Evolutionary conservation across 2,797 vertebrate genomes (phyloP), one percentile per base, ranked within the genome.

Genomic region (Heliangelus exortis): DNA sequence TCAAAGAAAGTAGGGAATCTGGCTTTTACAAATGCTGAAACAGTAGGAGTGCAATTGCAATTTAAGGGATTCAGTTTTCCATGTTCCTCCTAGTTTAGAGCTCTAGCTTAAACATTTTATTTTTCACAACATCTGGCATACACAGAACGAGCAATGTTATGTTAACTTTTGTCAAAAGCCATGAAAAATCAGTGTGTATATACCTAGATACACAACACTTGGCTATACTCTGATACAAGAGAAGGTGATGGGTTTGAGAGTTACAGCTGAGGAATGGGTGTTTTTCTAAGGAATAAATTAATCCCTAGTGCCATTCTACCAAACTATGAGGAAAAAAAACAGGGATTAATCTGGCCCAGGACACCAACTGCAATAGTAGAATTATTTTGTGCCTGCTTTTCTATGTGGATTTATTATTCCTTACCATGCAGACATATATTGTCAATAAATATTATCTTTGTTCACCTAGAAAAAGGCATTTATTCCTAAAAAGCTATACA

Each of bases 261-360:
- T 75, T 93, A 19, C 18, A 90, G 45, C 8, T 96, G 81, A 93
- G 43, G 45, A 95, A 89, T 66, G n/a, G n/a, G 16, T 92, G 85
- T 63, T 96, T 92, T 93, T 48, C 23, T 39, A 93, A 81, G 28
- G 25, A 39, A 95, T 89, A 71, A 92, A 95, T 94, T 66, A 92
- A 92, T 96, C 89, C 91, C 83, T 63, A 61, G 69, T 93, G 81
- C 23, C 59, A 67, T 55, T 87, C 68, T 74, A 75, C 65, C 88
- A 69, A 95, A 93, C 71, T 73, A 91, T 76, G 74, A 92, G 41
- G 28, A 82, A 82, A 94, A 7, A 26, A 51, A 73, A 7, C 75
- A 87, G 81, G 77, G 81, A 95, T 92, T 84, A 95, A 92, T 94
- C 82, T 87, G 88, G 48, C 81, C 78, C 86, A 84, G 58, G 80